Conservation (phyloP, 1,140 invertebrate genomes). For the honey bee (Apis mellifera) region DNA sequence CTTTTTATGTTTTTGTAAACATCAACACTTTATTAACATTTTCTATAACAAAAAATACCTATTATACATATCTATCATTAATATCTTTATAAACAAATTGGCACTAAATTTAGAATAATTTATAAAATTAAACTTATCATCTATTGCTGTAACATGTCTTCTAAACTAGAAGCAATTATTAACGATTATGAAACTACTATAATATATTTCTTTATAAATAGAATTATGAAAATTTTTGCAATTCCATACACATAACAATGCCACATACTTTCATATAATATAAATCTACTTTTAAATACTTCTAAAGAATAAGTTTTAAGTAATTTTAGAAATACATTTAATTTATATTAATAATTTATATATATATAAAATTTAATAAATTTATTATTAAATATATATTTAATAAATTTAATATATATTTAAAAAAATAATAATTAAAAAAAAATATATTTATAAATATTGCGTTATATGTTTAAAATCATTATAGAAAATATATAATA, state of each 20-base stretch:
- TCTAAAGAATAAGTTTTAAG: conserved; percentile 12
- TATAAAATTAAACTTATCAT: conserved; percentile 35
- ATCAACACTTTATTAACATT: conserved; percentile 60
- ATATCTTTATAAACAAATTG: conserved; percentile 61
- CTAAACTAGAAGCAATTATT: conserved; percentile 47
- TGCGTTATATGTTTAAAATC: background rate
- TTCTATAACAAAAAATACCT: conserved; percentile 61
- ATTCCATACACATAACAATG: conserved; percentile 40
- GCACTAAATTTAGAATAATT: conserved; percentile 59
- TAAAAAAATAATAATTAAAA: background rate
- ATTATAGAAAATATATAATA: background rate
- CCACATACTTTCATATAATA: background rate
- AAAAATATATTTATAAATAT: conserved; percentile 1
- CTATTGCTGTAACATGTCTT: conserved; percentile 18
- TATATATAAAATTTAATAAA: too few relatives aligned
- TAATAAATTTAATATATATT: background rate
- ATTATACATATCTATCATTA: conserved; percentile 47
- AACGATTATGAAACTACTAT: conserved; percentile 38
- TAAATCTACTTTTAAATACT: background rate
- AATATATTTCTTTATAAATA: conserved; percentile 30
- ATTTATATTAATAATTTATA: background rate
- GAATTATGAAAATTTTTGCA: conserved; percentile 34
- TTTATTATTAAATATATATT: too few relatives aligned
- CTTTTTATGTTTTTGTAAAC: conserved; percentile 48
- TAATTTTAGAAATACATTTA: conserved; percentile 3